Evolutionary conservation across 2,888 invertebrate species (phyloP), one percentile per base, ranked within the genome.

Genomic region (Scaptodrosophila latifasciaeformis): DNA sequence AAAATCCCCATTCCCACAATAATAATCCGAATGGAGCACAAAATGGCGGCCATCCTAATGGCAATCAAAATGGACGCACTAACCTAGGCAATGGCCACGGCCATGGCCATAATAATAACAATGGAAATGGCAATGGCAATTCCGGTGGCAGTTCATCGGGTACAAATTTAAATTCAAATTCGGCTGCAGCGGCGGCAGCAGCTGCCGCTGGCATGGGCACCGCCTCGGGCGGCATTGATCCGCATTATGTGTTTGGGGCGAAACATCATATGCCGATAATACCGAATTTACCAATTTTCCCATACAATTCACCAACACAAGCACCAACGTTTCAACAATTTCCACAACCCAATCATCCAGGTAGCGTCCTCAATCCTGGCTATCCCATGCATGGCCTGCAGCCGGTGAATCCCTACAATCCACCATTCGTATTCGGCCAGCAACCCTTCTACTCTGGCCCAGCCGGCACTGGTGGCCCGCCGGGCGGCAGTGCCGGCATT

Each of bases 301-400:
- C 86, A 48, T 84, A 82, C 65, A 84, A 84, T 54, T 84, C 83
- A 59, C 85, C 85, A 51, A 85, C 86, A 60, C 59, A 65, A 76
- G 80, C 85, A 60, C 85, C 86, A 51, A 74, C 83, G 62, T 86
- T 85, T 83, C 85, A 85, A 78, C 87, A 85, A 70, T 85, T 85
- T 71, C 86, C 86, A 18, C 86, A 86, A 83, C 84, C 86, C 54
- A 85, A 84, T 65, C 84, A 86, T 82, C 87, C 87, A 65, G 85
- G 85, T 70, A 83, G 81, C 70, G 81, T 83, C 12, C 82, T 85
- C 51, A 85, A 84, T 67, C 84, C 85, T 31, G 83, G 83, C 50
- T 83, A 83, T 57, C 85, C 85, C 10, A 72, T 72, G 75, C 81
- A 77, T 37, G 81, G 83, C 62, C 78, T 82, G 40, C 85, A 85